These are phyloP conservation scores for Scaeva pyrastri DNA, from an alignment of 2,888 invertebrate genomes.

Conservation along the genomic window DNA sequence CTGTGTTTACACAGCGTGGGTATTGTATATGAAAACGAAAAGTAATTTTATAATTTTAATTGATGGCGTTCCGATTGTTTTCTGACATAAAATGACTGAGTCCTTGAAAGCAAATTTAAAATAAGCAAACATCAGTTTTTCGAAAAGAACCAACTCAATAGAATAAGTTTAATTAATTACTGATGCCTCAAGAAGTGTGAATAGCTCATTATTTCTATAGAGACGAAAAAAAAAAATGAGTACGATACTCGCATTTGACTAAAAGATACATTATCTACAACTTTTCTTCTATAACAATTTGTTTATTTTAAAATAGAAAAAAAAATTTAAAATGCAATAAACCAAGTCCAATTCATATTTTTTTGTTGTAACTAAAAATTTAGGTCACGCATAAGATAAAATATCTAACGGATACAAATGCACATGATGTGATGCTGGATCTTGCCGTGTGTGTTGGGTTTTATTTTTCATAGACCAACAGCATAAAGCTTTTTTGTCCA, in stretches of 20 bases:
- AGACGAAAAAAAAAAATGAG: background rate
- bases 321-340: background rate
- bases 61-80: slow-evolving; percentile 36
- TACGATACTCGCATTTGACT: background rate
- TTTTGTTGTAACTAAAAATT: slow-evolving; percentile 15
- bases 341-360: background rate
- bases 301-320: background rate
- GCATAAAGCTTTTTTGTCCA: slow-evolving; percentile 46
- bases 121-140: too few species aligned
- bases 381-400: slow-evolving; percentile 57
- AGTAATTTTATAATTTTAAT: slow-evolving; percentile 33
- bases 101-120: slow-evolving; percentile 50
- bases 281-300: background rate
- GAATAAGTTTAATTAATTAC: slow-evolving; percentile 1
- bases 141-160: background rate
- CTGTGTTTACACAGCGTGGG: slow-evolving; percentile 25
- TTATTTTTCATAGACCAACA: slow-evolving; percentile 15
- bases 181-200: background rate
- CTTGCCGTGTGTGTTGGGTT: slow-evolving; percentile 17
- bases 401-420: slow-evolving; percentile 46
- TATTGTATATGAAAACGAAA: too few species aligned
- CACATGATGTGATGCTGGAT: slow-evolving; percentile 6
- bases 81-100: slow-evolving; percentile 49
- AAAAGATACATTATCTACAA: too few species aligned
- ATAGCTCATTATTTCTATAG: background rate